These are phyloP conservation scores for Eudyptes chrysolophus DNA, from an alignment of 2,113 vertebrate species.

Conservation along the genomic window DNA sequence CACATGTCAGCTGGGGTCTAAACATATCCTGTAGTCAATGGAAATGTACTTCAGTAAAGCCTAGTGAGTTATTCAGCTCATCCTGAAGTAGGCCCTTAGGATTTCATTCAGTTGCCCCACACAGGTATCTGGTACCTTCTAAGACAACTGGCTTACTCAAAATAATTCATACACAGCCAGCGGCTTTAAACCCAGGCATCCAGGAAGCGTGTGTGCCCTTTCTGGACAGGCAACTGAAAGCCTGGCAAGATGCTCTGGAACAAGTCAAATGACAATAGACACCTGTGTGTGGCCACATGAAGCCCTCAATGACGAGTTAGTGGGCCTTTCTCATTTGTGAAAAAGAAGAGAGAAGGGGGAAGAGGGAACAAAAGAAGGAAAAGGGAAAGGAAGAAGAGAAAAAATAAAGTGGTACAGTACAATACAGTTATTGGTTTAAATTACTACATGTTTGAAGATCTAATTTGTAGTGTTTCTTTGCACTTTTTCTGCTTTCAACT, in stretches of 20 bases:
- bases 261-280: background rate
- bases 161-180: background rate
- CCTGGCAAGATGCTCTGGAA: background rate
- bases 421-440: background rate
- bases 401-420: background rate
- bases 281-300: background rate
- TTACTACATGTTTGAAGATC: background rate
- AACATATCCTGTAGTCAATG: background rate
- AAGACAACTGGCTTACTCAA: background rate
- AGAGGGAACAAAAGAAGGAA: background rate
- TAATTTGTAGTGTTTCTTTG: background rate
- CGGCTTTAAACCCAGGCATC: background rate
- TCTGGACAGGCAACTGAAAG: background rate
- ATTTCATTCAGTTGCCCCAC: background rate
- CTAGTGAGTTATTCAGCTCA: background rate
- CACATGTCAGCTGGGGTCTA: background rate
- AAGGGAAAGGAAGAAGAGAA: background rate
- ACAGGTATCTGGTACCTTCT: background rate
- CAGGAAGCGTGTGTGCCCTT: background rate
- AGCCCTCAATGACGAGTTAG: background rate
- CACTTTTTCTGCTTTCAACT: background rate
- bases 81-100: background rate
- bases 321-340: background rate
- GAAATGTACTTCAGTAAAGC: background rate
- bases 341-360: background rate